A percentile compares a stretch with the other conserved stretches of the same genome.
Conservation (phyloP, 1,140 invertebrate species). For the Sesamia nonagrioides region DNA sequence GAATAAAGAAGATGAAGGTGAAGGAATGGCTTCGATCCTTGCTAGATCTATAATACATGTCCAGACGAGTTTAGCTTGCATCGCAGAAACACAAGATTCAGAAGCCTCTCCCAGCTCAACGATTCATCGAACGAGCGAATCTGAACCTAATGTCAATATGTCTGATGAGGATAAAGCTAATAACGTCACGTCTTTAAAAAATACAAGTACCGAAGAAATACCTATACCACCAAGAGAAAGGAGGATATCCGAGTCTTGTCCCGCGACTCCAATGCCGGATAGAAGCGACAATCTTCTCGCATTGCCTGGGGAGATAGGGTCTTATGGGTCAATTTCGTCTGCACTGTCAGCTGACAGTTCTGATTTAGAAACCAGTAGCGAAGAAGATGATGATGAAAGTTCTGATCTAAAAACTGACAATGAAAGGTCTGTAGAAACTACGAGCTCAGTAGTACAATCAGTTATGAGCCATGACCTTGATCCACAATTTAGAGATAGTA, state of each 20-base stretch:
- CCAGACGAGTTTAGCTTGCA: slow-evolving; percentile 89
- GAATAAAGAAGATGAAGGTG: slow-evolving; percentile 88
- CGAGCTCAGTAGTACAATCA: slow-evolving; percentile 87
- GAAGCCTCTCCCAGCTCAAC: slow-evolving; percentile 81
- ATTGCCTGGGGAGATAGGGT: slow-evolving; percentile 75
- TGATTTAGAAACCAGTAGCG: slow-evolving; percentile 80
- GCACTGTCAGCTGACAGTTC: slow-evolving; percentile 83
- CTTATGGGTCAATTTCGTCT: slow-evolving; percentile 80
- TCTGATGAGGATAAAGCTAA: slow-evolving; percentile 66
- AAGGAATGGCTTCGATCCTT: slow-evolving; percentile 89
- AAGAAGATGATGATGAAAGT: slow-evolving; percentile 85
- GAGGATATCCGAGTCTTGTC: slow-evolving; percentile 83
- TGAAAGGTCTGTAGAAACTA: slow-evolving; percentile 83
- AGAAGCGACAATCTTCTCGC: slow-evolving; percentile 80
- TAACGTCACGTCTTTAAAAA: too few relatives aligned
- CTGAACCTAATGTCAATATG: slow-evolving; percentile 71
- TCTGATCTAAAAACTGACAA: slow-evolving; percentile 77
- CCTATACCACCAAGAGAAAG: slow-evolving; percentile 61
- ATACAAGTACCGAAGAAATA: too few relatives aligned
- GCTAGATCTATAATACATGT: slow-evolving; percentile 89
- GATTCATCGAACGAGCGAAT: slow-evolving; percentile 80
- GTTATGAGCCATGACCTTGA: slow-evolving; percentile 81
- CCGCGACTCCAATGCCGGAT: slow-evolving; percentile 75
- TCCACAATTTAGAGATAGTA: slow-evolving; percentile 74
- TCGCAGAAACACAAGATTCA: slow-evolving; percentile 88